Percentiles rank a stretch among this genome's conserved stretches.
Evolutionary conservation across 2,888 invertebrate species (phyloP).

Genomic region (Conus canariensis): DNA sequence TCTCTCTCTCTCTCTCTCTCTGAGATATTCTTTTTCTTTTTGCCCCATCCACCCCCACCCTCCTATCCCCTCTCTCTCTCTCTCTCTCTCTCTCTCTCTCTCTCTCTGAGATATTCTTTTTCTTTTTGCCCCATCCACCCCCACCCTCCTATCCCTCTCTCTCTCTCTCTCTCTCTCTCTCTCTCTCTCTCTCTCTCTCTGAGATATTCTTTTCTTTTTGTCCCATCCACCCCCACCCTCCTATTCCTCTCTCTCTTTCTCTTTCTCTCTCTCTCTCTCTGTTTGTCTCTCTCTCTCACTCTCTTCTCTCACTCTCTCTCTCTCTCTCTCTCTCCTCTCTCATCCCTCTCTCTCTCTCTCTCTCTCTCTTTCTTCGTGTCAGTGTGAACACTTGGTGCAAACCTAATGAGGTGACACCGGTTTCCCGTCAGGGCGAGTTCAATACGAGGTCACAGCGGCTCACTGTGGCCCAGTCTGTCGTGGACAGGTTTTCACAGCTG

Average conservation of each 20-base stretch:
- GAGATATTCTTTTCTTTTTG: background rate
- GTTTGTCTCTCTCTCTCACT: background rate
- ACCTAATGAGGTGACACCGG: no score
- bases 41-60: background rate
- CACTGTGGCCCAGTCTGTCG: no score
- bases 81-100: slow-evolving; percentile 14
- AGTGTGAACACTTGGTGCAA: no score
- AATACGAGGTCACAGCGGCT: no score
- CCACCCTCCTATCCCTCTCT: background rate
- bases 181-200: no score
- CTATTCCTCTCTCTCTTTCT: background rate
- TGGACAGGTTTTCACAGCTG: background rate
- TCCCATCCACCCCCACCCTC: background rate
- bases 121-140: background rate
- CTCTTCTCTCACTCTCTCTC: background rate
- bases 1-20: no score
- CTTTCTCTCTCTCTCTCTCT: background rate
- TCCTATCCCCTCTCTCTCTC: background rate
- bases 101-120: no score
- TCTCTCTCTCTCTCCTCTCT: background rate
- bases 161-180: no score
- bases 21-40: no score
- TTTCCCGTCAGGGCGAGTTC: no score
- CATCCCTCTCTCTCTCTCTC: background rate
- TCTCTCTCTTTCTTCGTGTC: background rate